These are phyloP conservation scores for Dascyllus trimaculatus DNA, from an alignment of 2,113 vertebrate genomes.

Conservation along the genomic window DNA sequence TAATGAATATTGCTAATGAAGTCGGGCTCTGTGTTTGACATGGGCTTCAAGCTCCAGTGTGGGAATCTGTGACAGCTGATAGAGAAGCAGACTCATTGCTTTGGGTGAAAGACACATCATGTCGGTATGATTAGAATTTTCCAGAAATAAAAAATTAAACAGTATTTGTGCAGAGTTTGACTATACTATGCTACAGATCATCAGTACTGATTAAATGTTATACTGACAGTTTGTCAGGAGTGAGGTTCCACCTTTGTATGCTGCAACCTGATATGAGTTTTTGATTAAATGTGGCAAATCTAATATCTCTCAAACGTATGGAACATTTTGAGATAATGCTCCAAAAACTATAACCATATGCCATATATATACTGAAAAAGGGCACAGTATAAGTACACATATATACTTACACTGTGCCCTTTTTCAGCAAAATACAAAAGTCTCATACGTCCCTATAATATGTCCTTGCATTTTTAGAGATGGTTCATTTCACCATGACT, in stretches of 20 bases:
- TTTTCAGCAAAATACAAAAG: too few relatives aligned
- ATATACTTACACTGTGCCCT: too few relatives aligned
- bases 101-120: constrained; percentile 8
- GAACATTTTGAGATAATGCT: neutral
- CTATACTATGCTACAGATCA: constrained; percentile 2
- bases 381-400: too few relatives aligned
- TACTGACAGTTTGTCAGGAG: neutral
- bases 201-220: constrained; percentile 6
- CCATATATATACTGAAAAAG: too few relatives aligned
- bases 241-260: neutral
- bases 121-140: constrained; percentile 6
- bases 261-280: neutral
- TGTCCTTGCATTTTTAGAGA: too few relatives aligned
- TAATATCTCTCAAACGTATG: neutral
- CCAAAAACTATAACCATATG: too few relatives aligned
- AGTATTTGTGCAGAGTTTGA: constrained; percentile 12
- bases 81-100: constrained; percentile 8
- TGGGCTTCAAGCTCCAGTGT: constrained; percentile 16
- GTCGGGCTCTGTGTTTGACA: constrained; percentile 7
- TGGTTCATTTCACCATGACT: too few relatives aligned
- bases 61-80: constrained; percentile 15
- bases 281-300: neutral
- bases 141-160: too few relatives aligned
- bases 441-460: too few relatives aligned
- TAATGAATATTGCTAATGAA: constrained; percentile 15